Evolutionary conservation across 2,888 invertebrate genomes (phyloP), one percentile per base, ranked within the genome.

Genomic region (Hirtodrosophila duncani): DNA sequence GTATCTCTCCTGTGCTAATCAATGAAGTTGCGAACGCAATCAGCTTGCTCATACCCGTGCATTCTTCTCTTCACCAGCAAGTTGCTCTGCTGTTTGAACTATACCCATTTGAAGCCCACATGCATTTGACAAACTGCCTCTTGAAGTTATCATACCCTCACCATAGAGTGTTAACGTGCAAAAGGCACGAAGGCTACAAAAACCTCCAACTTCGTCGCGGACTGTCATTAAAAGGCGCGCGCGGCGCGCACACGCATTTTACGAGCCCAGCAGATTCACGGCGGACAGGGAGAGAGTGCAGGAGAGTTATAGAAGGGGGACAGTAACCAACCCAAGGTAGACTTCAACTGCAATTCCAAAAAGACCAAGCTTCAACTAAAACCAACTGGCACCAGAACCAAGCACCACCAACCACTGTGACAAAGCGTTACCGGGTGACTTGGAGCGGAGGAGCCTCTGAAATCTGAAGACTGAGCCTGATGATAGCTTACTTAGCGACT

Each of bases 401-500:
- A 34, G 52, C 56, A 45, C 55, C 16, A 31, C 51, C 52, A 43
- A 39, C 62, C 72, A 71, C 71, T 70, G 71, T 67, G 68, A 68
- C 72, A 71, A 56, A 57, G 62, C 13, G 41, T 51, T 31, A 50
- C 45, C 55, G 9, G 17, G 18, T 10, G 11, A 11, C 26, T 18
- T 16, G 14, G 5, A 3, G 34, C 41, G 57, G 26, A 10, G 1
- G 30, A 41, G 51, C 17, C 51, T 27, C 38, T 24, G 29, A 14
- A 58, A 38, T 18, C 31, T 26, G 31, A 17, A 37, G 50, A 41
- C 60, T 44, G 38, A 41, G 72, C 53, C 69, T 67, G 83, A 72
- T 84, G 85, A 84, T 83, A 79, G 84, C 85, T 84, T 84, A 83
- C 79, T 84, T 84, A 83, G 69, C 67, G 74, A 71, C 67, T 61